Evolutionary conservation across 2,113 vertebrate genomes (phyloP).

Genomic region (Egretta garzetta): DNA sequence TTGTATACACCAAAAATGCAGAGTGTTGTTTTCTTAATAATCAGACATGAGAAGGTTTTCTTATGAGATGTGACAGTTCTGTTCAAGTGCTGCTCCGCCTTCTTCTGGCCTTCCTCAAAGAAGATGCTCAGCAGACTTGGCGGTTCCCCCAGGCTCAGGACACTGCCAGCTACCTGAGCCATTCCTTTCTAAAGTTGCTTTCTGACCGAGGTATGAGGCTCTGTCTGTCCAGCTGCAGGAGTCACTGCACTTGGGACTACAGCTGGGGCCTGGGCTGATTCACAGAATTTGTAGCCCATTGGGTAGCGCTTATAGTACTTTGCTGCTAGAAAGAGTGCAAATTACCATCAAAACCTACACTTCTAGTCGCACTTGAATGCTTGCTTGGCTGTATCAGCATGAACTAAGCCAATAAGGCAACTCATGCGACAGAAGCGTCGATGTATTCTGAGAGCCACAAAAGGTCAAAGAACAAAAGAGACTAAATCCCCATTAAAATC

Average conservation of each 20-base stretch:
- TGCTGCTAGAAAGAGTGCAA: neutral
- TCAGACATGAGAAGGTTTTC: neutral
- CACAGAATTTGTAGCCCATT: neutral
- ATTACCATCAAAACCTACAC: neutral
- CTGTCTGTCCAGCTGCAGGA: neutral
- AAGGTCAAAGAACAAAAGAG: conserved; percentile 71
- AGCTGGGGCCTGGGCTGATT: neutral
- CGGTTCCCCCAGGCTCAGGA: fast-evolving
- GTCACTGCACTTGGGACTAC: fast-evolving
- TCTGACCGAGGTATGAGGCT: neutral
- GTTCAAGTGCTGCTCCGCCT: neutral
- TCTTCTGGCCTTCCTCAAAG: neutral
- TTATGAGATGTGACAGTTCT: neutral
- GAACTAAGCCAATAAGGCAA: conserved; percentile 31
- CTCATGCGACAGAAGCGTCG: conserved; percentile 54
- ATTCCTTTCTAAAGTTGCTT: neutral
- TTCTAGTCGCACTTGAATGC: neutral
- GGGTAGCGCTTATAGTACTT: neutral
- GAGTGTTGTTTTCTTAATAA: neutral
- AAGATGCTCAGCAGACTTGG: neutral
- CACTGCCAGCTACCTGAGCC: neutral
- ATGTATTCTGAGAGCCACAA: conserved; percentile 60
- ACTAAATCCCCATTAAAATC: conserved; percentile 73
- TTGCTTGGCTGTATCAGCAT: conserved; percentile 29
- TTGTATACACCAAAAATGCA: neutral